phyloP scores from a whole-genome alignment of 1,140 invertebrate genomes.

The Drosophila nigrodunni region DNA sequence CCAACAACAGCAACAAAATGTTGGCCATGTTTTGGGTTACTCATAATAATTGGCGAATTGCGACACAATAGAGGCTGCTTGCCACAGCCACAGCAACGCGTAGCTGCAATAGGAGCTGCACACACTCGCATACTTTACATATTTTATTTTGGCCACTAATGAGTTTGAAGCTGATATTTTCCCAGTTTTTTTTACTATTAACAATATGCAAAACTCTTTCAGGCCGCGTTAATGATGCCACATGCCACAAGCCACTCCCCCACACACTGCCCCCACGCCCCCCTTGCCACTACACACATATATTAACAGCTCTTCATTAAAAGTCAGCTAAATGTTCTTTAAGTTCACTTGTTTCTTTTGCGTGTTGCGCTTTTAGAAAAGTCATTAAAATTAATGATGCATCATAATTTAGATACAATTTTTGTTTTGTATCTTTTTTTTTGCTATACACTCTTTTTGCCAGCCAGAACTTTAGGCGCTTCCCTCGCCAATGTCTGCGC shows the following conservation, averaged over 20 bases:
- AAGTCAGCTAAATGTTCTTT: conserved; percentile 37
- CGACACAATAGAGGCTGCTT: conserved; percentile 33
- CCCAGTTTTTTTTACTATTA: conserved; percentile 9
- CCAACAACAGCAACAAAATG: conserved; percentile 19
- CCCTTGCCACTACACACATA: neutral
- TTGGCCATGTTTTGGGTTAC: conserved; percentile 51
- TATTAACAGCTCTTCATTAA: conserved; percentile 46
- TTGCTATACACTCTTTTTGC: neutral
- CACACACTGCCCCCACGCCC: neutral
- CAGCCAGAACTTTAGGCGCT: neutral
- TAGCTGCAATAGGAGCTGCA: conserved; percentile 1
- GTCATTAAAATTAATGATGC: conserved; percentile 83
- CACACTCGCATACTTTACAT: neutral
- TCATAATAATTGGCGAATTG: conserved; percentile 72
- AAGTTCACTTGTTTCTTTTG: conserved; percentile 6
- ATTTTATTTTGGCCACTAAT: conserved; percentile 18
- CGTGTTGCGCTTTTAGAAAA: conserved; percentile 44
- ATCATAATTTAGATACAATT: conserved; percentile 12
- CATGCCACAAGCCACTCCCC: neutral
- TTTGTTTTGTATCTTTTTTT: too few relatives aligned
- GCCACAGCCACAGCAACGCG: conserved; percentile 3
- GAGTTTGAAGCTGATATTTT: conserved; percentile 25
- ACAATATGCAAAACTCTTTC: conserved; percentile 16
- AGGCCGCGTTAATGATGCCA: conserved; percentile 41
- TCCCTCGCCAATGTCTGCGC: neutral